These are phyloP conservation scores for Cheilosia vulpina DNA, from an alignment of 2,888 invertebrate species.

Conservation along the genomic window DNA sequence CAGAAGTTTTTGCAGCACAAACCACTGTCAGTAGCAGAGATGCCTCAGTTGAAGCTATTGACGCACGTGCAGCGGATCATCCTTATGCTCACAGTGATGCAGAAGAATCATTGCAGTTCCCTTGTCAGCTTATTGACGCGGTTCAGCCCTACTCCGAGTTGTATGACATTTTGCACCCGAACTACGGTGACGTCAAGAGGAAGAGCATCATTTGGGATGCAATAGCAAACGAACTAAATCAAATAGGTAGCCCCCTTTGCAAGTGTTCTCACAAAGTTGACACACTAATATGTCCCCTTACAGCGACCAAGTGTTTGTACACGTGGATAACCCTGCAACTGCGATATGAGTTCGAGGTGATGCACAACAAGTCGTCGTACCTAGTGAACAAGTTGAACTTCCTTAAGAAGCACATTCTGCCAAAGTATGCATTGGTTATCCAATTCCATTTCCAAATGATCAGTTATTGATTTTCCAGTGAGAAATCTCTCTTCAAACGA, in stretches of 20 bases:
- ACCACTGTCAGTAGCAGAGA: constrained; percentile 41
- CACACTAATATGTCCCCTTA: not conserved
- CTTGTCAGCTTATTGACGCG: constrained; percentile 75
- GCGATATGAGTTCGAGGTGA: constrained; percentile 80
- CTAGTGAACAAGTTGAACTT: constrained; percentile 76
- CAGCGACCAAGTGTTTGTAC: constrained; percentile 80
- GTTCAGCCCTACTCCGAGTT: constrained; percentile 79
- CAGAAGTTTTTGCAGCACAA: not conserved
- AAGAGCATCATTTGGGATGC: constrained; percentile 80
- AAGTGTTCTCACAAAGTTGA: not conserved
- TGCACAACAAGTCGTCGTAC: constrained; percentile 41
- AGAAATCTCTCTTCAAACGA: constrained; percentile 48
- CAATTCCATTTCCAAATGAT: not conserved
- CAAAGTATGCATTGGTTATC: constrained; percentile 60
- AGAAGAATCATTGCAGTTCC: constrained; percentile 36
- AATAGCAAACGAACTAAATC: constrained; percentile 78
- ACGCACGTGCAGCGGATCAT: constrained; percentile 25
- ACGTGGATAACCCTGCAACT: constrained; percentile 78
- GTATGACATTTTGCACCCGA: constrained; percentile 75
- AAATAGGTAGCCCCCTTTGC: constrained; percentile 76
- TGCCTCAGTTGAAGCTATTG: not conserved
- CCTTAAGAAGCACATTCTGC: constrained; percentile 74
- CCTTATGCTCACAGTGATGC: constrained; percentile 11
- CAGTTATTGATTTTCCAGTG: constrained; percentile 27
- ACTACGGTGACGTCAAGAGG: constrained; percentile 76